Evolutionary conservation across 2,888 invertebrate genomes (phyloP).

Genomic region (Drosophila silvestris): DNA sequence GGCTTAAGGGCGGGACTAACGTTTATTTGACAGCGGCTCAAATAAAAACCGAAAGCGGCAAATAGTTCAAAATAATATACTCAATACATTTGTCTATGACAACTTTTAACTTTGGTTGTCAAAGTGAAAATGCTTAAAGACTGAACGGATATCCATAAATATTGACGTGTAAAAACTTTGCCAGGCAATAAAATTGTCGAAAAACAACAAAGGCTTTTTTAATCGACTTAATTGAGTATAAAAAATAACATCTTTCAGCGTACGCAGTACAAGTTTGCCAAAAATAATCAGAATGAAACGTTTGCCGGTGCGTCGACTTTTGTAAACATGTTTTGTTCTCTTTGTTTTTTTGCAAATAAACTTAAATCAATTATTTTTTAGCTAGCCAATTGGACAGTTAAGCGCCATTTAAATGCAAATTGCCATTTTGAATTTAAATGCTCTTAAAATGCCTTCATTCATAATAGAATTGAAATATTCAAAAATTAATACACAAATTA

Average conservation of each 20-base stretch:
- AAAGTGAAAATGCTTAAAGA: not conserved
- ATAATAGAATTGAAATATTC: constrained; percentile 17
- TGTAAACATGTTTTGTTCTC: not conserved
- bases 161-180: not conserved
- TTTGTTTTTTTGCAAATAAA: not conserved
- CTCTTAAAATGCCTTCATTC: constrained; percentile 18
- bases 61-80: not conserved
- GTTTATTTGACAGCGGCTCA: constrained; percentile 3
- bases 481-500: constrained; percentile 47
- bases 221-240: not conserved
- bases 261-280: rapidly evolving
- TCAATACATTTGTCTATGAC: not conserved
- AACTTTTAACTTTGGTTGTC: not conserved
- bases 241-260: not conserved
- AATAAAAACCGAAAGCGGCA: not conserved
- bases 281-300: not conserved
- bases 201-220: not conserved
- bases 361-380: not conserved
- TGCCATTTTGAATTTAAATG: not conserved
- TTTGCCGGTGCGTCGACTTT: not conserved
- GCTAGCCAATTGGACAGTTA: not conserved
- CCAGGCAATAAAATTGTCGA: no score
- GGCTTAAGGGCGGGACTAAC: constrained; percentile 6
- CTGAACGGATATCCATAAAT: not conserved
- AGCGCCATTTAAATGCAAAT: constrained; percentile 2